Evolutionary conservation across 2,797 vertebrate species (phyloP).

Genomic region (Tachyglossus aculeatus): DNA sequence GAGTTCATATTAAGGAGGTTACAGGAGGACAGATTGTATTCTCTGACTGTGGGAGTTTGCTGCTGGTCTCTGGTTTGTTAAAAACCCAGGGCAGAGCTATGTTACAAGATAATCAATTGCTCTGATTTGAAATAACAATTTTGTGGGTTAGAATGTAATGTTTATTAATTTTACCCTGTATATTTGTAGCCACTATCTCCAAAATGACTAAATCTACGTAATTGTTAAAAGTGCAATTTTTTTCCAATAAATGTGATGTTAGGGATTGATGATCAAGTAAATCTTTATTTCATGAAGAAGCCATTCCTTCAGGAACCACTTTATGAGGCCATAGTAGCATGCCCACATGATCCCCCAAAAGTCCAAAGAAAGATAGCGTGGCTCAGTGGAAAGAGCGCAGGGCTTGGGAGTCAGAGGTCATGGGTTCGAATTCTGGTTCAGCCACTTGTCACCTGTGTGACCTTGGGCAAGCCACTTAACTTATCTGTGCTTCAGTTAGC

Average conservation of each 20-base stretch:
- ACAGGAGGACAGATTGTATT: too few species aligned
- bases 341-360: neutral
- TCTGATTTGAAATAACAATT: neutral
- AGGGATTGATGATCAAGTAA: neutral
- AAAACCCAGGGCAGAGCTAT: too few species aligned
- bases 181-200: neutral
- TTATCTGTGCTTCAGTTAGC: too few species aligned
- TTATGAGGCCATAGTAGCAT: neutral
- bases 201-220: conserved; percentile 31
- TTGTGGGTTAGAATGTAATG: neutral
- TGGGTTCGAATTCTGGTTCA: too few species aligned
- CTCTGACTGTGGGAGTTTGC: too few species aligned
- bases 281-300: neutral
- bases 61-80: neutral
- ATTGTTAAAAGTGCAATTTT: conserved; percentile 7
- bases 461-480: too few species aligned
- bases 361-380: neutral
- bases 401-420: too few species aligned
- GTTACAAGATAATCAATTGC: too few species aligned
- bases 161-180: conserved; percentile 9
- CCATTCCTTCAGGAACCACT: neutral
- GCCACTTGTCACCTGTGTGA: too few species aligned
- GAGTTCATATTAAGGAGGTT: too few species aligned
- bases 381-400: too few species aligned
- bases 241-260: conserved; percentile 42